A percentile compares a stretch with the other conserved stretches of the same genome.
Conservation (phyloP, 2,797 vertebrate genomes). For the Halcyon chelicuti region DNA sequence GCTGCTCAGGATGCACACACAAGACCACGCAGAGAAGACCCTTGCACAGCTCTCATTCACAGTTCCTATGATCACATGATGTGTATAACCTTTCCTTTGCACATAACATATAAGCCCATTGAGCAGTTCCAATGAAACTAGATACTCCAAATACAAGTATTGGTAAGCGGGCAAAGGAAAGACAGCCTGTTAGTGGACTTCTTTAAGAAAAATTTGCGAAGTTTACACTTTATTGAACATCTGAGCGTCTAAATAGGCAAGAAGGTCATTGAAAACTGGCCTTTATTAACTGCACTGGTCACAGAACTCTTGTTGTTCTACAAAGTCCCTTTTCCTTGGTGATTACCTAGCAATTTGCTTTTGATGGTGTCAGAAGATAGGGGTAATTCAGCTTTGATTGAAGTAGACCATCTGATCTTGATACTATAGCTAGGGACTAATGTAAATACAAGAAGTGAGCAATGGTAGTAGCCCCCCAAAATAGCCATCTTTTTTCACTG, state of each 20-base stretch:
- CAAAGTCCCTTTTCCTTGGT: neutral
- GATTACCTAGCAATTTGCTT: constrained; percentile 15
- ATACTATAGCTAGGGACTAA: neutral
- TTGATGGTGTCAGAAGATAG: neutral
- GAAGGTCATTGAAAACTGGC: neutral
- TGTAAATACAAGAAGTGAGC: neutral
- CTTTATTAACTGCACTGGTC: neutral
- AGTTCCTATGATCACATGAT: neutral
- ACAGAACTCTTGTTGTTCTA: neutral
- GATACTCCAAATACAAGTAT: neutral
- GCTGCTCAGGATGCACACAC: neutral
- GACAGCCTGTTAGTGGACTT: neutral
- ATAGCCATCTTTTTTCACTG: neutral
- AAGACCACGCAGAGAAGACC: neutral
- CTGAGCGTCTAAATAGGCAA: neutral
- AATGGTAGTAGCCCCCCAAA: fast-evolving
- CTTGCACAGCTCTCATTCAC: neutral
- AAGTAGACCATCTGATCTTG: neutral
- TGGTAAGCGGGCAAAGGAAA: neutral
- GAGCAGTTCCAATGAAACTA: neutral
- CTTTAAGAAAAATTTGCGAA: neutral
- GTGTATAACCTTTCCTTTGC: neutral
- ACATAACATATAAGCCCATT: neutral
- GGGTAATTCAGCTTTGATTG: neutral
- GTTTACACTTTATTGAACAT: neutral